Base-by-base conservation (phyloP, 2,113 vertebrate genomes). In the Phyllostomus hastatus region DNA sequence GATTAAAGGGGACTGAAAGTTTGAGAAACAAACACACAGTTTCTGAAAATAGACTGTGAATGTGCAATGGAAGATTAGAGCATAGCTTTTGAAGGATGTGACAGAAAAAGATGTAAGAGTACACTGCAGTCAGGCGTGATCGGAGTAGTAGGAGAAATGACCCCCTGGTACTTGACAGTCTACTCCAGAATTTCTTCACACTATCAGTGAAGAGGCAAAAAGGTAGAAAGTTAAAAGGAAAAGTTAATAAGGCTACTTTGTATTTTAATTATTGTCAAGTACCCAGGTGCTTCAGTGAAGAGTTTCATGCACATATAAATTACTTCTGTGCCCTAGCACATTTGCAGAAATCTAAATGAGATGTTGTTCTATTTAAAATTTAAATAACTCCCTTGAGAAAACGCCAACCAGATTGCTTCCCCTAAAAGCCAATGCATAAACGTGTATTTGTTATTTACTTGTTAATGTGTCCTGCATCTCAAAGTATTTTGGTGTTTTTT, bases 361-460 rank as follows among this genome's bases (percentile, higher is more conserved):
- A 95, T 91, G 95, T 89, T 97, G 96, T 97, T 95, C 95, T 95
- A 98, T 98, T 98, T 98, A 97, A 98, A 97, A 98, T 98, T 97
- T 97, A 97, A 97, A 97, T 98, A 98, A 97, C 89, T 91, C 96
- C 94, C 97, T 96, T 96, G 97, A 97, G 97, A 97, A 95, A 97
- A 96, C 96, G 96, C 97, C 97, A 97, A 96, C 95, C 96, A 97
- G 97, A 98, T 94, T 97, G 97, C 97, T 97, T 97, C 87, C 88
- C 81, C 90, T 66, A 96, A 84, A 97, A 95, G 79, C 82, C 96
- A 94, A 93, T 93, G 94, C 91, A 97, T 98, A 97, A 97, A 96
- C 95, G 96, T 94, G 81, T 97, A 94, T 96, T 97, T 97, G 94
- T 95, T 97, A 97, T 97, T 97, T 96, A 96, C 80, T 90, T 81